A percentile compares a stretch with the other conserved stretches of the same genome.
Evolutionary conservation across 2,113 vertebrate species (phyloP).

Genomic region (Heterotilapia buettikoferi): DNA sequence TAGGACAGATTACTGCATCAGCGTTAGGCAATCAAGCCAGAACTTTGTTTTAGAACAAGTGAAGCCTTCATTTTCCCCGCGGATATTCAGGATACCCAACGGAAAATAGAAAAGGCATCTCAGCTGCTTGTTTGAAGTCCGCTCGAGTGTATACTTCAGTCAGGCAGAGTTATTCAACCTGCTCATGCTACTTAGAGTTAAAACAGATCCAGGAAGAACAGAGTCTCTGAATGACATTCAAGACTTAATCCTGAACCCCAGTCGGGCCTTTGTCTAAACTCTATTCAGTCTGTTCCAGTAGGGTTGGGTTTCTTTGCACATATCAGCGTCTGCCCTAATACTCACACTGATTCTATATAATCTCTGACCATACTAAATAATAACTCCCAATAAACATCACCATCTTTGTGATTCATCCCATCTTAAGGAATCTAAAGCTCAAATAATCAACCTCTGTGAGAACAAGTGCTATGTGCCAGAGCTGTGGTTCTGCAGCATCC

Average conservation of each 20-base stretch:
- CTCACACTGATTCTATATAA: neutral
- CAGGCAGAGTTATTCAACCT: neutral
- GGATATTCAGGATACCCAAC: neutral
- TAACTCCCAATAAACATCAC: neutral
- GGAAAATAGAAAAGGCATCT: neutral
- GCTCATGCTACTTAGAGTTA: neutral
- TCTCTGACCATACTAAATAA: neutral
- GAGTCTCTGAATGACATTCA: neutral
- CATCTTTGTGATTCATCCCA: neutral
- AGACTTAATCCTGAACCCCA: neutral
- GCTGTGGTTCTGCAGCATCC: neutral
- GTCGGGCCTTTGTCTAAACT: neutral
- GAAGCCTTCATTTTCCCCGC: neutral
- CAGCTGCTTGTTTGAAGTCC: neutral
- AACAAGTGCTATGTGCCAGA: neutral
- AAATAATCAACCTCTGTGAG: neutral
- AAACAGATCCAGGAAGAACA: neutral
- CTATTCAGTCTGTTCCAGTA: neutral
- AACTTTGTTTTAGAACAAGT: neutral
- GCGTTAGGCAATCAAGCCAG: neutral
- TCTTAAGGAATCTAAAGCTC: neutral
- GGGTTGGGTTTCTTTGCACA: neutral
- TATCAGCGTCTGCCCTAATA: neutral
- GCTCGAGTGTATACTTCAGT: neutral
- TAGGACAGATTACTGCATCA: fast-evolving